Conservation (phyloP, 2,888 invertebrate genomes). For the Pegoplata infirma region DNA sequence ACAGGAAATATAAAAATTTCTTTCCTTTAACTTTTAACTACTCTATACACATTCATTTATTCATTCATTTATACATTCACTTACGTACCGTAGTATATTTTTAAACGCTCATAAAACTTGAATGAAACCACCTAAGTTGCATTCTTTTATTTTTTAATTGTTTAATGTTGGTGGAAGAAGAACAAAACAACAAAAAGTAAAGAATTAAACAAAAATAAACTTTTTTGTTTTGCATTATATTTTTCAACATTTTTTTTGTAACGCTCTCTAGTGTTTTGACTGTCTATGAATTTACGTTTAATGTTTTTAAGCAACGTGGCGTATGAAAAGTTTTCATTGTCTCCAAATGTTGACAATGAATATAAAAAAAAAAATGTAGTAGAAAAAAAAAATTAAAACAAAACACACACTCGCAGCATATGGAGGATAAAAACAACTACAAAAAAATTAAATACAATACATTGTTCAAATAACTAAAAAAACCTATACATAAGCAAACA, state of each 20-base stretch:
- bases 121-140: conserved; percentile 29
- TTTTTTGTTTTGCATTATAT: conserved; percentile 25
- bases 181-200: too few species aligned
- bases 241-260: conserved; percentile 42
- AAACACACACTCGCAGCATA: conserved; percentile 46
- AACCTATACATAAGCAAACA: conserved; percentile 44
- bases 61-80: neutral
- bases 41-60: too few species aligned
- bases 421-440: conserved; percentile 6
- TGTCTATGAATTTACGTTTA: conserved; percentile 19
- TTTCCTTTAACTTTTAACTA: neutral
- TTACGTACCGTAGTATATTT: neutral
- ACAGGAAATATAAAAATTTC: neutral
- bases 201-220: conserved; percentile 9
- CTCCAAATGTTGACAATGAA: conserved; percentile 60
- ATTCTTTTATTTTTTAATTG: conserved; percentile 44
- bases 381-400: conserved; percentile 8
- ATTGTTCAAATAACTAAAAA: conserved; percentile 22
- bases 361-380: conserved; percentile 47
- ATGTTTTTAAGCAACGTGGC: conserved; percentile 44
- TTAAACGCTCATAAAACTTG: conserved; percentile 42
- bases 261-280: conserved; percentile 39
- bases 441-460: conserved; percentile 38
- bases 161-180: conserved; percentile 49
- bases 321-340: conserved; percentile 43